phyloP scores from a whole-genome alignment of 2,113 vertebrate genomes.

The Dasyprocta punctata region DNA sequence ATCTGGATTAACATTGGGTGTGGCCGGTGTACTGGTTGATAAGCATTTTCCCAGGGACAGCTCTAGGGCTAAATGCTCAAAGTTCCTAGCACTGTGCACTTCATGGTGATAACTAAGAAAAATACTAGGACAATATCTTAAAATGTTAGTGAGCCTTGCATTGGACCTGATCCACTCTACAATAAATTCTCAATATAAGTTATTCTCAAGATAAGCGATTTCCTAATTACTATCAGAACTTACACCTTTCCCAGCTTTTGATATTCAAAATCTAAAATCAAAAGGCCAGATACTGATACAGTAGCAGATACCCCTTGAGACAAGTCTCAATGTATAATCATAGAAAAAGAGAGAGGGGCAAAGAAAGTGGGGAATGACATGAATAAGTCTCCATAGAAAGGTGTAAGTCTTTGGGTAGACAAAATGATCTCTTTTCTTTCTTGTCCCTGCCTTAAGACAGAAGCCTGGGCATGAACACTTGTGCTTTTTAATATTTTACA shows the following conservation, averaged over 20 bases:
- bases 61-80: background rate
- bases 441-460: background rate
- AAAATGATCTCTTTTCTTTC: background rate
- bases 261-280: conserved; percentile 1
- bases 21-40: background rate
- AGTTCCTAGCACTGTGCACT: background rate
- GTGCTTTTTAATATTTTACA: background rate
- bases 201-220: background rate
- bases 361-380: background rate
- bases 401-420: background rate
- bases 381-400: background rate
- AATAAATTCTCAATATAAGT: background rate
- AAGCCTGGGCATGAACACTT: background rate
- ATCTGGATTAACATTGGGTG: background rate
- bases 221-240: background rate
- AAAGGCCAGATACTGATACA: background rate
- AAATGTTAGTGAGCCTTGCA: background rate
- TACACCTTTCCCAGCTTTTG: background rate
- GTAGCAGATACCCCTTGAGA: background rate
- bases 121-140: background rate
- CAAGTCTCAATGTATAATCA: background rate
- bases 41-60: background rate
- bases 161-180: background rate
- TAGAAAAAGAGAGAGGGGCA: background rate
- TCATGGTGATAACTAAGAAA: background rate